A percentile compares a stretch with the other conserved stretches of the same genome.
phyloP scores from a whole-genome alignment of 2,888 invertebrate genomes.

The Peribatodes rhomboidaria region DNA sequence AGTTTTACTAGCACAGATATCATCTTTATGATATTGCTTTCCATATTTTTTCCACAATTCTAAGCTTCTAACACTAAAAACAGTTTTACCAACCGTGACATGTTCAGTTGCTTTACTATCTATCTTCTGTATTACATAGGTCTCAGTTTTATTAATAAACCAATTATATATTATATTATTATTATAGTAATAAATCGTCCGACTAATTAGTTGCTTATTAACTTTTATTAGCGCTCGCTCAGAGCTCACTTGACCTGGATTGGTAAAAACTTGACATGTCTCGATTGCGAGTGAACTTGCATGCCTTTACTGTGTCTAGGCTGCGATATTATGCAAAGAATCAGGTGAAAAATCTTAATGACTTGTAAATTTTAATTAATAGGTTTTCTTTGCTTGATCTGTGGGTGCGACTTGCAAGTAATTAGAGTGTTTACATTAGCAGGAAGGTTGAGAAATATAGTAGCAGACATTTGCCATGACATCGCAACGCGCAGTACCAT shows the following conservation, averaged over 20 bases:
- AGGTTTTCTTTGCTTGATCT: slow-evolving; percentile 16
- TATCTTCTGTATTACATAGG: slow-evolving; percentile 38
- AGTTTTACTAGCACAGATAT: slow-evolving; percentile 27
- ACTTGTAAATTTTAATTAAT: slow-evolving; percentile 16
- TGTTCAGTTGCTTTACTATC: slow-evolving; percentile 32
- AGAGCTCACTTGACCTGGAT: slow-evolving; percentile 56
- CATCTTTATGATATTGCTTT: slow-evolving; percentile 26
- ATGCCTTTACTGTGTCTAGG: slow-evolving; percentile 39
- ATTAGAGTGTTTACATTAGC: background rate
- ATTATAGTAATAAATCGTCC: slow-evolving; percentile 57
- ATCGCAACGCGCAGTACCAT: background rate
- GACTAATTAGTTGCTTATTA: slow-evolving; percentile 64
- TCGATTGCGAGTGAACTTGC: slow-evolving; percentile 46
- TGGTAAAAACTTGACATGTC: slow-evolving; percentile 46
- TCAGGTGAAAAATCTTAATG: slow-evolving; percentile 7
- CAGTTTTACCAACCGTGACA: slow-evolving; percentile 17
- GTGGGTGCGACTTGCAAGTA: slow-evolving; percentile 1
- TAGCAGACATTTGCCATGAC: background rate
- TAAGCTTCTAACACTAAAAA: slow-evolving; percentile 2
- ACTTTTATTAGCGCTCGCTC: slow-evolving; percentile 49
- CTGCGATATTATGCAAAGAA: slow-evolving; percentile 29
- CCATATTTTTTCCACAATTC: slow-evolving; percentile 14
- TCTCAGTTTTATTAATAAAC: slow-evolving; percentile 53
- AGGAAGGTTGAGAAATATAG: background rate
- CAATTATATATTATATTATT: slow-evolving; percentile 52